Evolutionary conservation across 1,140 invertebrate species (phyloP).

Genomic region (Macrobrachium nipponense): DNA sequence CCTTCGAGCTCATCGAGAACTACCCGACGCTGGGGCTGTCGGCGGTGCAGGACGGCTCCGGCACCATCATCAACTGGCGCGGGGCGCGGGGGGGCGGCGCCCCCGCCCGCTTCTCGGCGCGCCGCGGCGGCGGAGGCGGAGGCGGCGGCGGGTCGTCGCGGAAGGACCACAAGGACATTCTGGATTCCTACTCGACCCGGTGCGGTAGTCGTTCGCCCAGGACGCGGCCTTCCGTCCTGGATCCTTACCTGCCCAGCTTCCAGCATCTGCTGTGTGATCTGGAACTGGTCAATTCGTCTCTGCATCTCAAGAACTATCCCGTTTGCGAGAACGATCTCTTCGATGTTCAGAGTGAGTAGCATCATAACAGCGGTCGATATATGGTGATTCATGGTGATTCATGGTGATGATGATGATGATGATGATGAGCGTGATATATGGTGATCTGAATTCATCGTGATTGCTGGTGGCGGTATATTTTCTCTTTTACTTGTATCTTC

Average conservation of each 20-base stretch:
- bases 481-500: too few species aligned
- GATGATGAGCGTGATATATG: too few species aligned
- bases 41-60: constrained; percentile 61
- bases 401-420: too few species aligned
- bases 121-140: constrained; percentile 22
- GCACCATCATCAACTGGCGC: constrained; percentile 63
- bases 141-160: constrained; percentile 19
- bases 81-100: constrained; percentile 45
- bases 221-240: constrained; percentile 50
- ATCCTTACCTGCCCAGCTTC: constrained; percentile 61
- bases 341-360: constrained; percentile 61
- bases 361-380: not conserved
- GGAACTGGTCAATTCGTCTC: constrained; percentile 60
- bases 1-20: constrained; percentile 63
- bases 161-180: constrained; percentile 32
- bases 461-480: too few species aligned
- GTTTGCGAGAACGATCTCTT: constrained; percentile 63
- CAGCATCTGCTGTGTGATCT: constrained; percentile 62
- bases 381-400: too few species aligned
- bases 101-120: not conserved
- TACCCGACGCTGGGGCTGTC: constrained; percentile 62
- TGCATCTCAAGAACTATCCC: constrained; percentile 63
- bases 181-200: constrained; percentile 27
- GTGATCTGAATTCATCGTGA: too few species aligned
- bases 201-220: constrained; percentile 31